Base-by-base conservation (phyloP, 2,113 vertebrate species). In the Rhegmatorhina hoffmannsi region DNA sequence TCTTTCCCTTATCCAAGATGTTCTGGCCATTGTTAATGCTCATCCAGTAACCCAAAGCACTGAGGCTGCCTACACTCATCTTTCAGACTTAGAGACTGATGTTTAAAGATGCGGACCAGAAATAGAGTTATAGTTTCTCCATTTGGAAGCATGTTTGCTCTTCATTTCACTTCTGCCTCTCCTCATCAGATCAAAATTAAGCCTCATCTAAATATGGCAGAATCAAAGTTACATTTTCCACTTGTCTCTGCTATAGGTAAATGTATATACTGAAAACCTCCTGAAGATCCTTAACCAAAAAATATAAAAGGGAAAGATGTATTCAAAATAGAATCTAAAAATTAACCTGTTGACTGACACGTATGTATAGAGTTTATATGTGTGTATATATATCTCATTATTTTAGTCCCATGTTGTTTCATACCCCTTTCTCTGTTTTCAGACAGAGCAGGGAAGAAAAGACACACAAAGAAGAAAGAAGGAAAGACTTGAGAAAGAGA, bases 31-130 rank as follows among this genome's bases (percentile, higher is more conserved):
- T 80, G 20, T 33, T 56, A 59, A 55, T 34, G 14, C 2, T 13
- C 1, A 1, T 49, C 7, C 38, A 80, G 31, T 1, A 8, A 80
- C 20, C 4, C 29, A 43, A n/a, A 66, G 10, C 6, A 80, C 50
- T 33, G 28, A 64, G 50, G 8, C 14, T 13, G 62, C 19, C 56
- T 55, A 8, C 0, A 0, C 2, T 53, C 6, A 16, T 29, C 16
- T 49, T 63, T 50, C 43, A 81, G 10, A 33, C 26, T 72, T 26
- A 44, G 6, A 82, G 13, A 18, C 18, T 0, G 1, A 13, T 29
- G 17, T 50, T 82, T 60, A 84, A 84, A 79, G 28, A 31, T 24
- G 14, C 20, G 31, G n/a, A 19, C 15, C 8, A 83, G 50, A 78
- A 92, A 89, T 1, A 50, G 25, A 50, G 13, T 58, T 73, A 40